These are phyloP conservation scores for Meloe dianella DNA, from an alignment of 2,888 invertebrate species.

Conservation along the genomic window DNA sequence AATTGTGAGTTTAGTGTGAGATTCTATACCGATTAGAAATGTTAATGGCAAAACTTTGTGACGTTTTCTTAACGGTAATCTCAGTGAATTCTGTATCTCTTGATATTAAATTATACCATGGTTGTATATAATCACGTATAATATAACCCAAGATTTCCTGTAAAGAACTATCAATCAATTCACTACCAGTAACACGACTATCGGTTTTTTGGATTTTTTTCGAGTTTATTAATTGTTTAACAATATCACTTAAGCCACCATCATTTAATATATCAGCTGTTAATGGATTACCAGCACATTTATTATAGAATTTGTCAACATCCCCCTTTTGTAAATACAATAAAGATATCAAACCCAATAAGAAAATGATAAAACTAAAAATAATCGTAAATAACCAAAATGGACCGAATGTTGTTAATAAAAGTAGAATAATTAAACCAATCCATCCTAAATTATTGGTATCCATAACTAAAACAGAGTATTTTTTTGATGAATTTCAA, in stretches of 20 bases:
- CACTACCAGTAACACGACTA: slow-evolving; percentile 80
- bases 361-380: slow-evolving; percentile 51
- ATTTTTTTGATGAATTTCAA: not conserved
- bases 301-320: slow-evolving; percentile 54
- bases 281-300: slow-evolving; percentile 55
- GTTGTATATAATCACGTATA: slow-evolving; percentile 81
- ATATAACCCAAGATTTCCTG: slow-evolving; percentile 84
- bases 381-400: slow-evolving; percentile 55
- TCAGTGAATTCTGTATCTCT: slow-evolving; percentile 78
- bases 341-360: slow-evolving; percentile 56
- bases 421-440: slow-evolving; percentile 55
- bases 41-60: slow-evolving; percentile 73
- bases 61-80: slow-evolving; percentile 69
- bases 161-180: slow-evolving; percentile 83
- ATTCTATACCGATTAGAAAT: slow-evolving; percentile 70
- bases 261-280: slow-evolving; percentile 52
- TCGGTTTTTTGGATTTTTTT: slow-evolving; percentile 59
- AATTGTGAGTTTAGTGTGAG: not conserved
- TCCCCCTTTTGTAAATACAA: slow-evolving; percentile 57
- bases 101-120: slow-evolving; percentile 73
- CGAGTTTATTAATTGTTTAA: slow-evolving; percentile 50
- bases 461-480: slow-evolving; percentile 40
- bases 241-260: slow-evolving; percentile 54
- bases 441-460: slow-evolving; percentile 54
- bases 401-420: slow-evolving; percentile 57